Evolutionary conservation across 1,140 invertebrate genomes (phyloP).

Genomic region (Drosophila grimshawi): DNA sequence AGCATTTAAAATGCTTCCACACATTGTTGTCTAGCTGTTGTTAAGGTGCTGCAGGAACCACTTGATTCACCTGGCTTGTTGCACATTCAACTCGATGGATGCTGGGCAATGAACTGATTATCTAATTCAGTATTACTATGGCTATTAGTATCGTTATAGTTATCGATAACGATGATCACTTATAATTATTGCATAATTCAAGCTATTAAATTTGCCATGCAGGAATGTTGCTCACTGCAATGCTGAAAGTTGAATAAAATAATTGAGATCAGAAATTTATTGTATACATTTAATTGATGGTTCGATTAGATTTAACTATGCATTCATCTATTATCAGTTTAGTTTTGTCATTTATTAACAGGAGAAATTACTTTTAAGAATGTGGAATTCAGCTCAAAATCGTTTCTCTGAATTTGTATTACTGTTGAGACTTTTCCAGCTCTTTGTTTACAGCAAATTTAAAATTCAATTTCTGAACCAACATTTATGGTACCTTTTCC

Average conservation of each 20-base stretch:
- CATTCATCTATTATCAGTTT: background rate
- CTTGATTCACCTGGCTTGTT: background rate
- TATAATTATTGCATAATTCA: no score
- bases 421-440: background rate
- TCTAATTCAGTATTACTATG: background rate
- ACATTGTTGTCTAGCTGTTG: constrained; percentile 12
- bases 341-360: no score
- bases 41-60: constrained; percentile 29
- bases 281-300: background rate
- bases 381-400: background rate
- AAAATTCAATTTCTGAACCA: background rate
- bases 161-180: no score
- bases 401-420: background rate
- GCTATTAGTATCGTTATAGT: background rate
- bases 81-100: background rate
- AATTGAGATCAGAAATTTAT: background rate
- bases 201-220: no score
- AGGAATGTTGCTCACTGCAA: no score
- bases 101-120: constrained; percentile 23
- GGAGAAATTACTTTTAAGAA: no score
- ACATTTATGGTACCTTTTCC: no score
- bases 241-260: no score
- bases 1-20: constrained; percentile 44
- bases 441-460: background rate
- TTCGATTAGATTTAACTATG: background rate